Evolutionary conservation across 2,888 invertebrate genomes (phyloP).

Genomic region (Pristionchus arcanus): DNA sequence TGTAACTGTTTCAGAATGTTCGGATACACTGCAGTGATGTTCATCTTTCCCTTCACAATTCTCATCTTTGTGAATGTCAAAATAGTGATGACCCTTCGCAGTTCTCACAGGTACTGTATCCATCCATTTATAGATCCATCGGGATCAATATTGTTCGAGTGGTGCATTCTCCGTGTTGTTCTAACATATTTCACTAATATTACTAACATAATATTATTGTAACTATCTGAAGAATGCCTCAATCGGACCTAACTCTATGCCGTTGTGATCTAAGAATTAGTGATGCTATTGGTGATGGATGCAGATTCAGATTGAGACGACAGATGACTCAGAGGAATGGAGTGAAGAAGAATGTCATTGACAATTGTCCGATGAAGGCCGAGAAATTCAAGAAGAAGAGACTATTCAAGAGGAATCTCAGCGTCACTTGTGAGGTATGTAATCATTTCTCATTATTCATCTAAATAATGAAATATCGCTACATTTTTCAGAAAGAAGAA

Average conservation of each 20-base stretch:
- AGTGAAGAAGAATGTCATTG: constrained; percentile 8
- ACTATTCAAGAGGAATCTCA: constrained; percentile 50
- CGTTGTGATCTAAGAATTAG: not conserved
- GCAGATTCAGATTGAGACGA: constrained; percentile 58
- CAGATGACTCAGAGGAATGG: constrained; percentile 57
- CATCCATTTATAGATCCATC: not conserved
- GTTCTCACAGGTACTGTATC: constrained; percentile 63
- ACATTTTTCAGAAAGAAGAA: constrained; percentile 40
- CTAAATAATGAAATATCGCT: not conserved
- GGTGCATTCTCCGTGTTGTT: constrained; percentile 36
- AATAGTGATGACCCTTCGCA: constrained; percentile 68
- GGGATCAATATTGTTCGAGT: not conserved
- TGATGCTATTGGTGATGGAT: not conserved
- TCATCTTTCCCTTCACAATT: constrained; percentile 72
- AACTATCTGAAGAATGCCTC: not conserved
- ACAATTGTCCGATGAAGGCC: not conserved
- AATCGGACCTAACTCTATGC: not conserved
- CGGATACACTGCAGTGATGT: constrained; percentile 66
- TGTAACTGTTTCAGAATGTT: not conserved
- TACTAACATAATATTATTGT: not conserved
- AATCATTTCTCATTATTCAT: not conserved
- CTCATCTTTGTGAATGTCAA: constrained; percentile 70
- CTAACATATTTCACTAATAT: not conserved
- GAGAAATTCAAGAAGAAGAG: constrained; percentile 25
- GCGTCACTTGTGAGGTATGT: constrained; percentile 42